Evolutionary conservation across 2,113 vertebrate genomes (phyloP).

Genomic region (Sclerurus mexicanus): DNA sequence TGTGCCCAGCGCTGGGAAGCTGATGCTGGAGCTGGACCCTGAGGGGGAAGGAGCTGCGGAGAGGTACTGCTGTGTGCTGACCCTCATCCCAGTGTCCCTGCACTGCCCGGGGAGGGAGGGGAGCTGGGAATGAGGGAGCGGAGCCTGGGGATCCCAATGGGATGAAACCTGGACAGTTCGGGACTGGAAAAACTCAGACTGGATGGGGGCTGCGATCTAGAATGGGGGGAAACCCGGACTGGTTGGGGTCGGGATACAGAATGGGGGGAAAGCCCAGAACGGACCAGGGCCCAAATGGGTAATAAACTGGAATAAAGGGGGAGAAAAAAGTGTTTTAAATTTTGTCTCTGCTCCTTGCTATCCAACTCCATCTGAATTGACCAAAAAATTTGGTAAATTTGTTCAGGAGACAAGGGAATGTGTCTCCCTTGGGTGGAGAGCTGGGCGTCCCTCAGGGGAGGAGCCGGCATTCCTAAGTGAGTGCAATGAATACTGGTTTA

Average conservation of each 20-base stretch:
- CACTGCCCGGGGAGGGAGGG: fast-evolving
- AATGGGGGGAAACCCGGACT: too few species aligned
- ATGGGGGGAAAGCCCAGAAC: not conserved
- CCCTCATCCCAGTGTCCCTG: fast-evolving
- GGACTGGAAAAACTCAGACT: too few species aligned
- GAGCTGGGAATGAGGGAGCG: fast-evolving
- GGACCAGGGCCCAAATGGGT: not conserved
- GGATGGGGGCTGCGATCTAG: too few species aligned
- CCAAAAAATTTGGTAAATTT: not conserved
- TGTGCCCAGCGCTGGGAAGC: fast-evolving
- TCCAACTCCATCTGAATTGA: fast-evolving
- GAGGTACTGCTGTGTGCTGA: not conserved
- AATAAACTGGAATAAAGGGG: not conserved
- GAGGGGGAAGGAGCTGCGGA: not conserved
- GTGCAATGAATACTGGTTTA: fast-evolving
- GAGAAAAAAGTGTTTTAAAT: fast-evolving
- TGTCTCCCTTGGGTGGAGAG: not conserved
- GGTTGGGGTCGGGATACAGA: too few species aligned
- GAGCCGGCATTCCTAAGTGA: fast-evolving
- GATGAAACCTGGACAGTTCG: not conserved
- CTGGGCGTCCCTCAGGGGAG: fast-evolving
- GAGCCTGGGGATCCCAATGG: too few species aligned
- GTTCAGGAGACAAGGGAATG: fast-evolving
- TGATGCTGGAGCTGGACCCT: fast-evolving
- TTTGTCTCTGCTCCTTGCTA: not conserved